Base-by-base conservation (phyloP, 2,888 invertebrate genomes). In the Tetheella fluctuosa region DNA sequence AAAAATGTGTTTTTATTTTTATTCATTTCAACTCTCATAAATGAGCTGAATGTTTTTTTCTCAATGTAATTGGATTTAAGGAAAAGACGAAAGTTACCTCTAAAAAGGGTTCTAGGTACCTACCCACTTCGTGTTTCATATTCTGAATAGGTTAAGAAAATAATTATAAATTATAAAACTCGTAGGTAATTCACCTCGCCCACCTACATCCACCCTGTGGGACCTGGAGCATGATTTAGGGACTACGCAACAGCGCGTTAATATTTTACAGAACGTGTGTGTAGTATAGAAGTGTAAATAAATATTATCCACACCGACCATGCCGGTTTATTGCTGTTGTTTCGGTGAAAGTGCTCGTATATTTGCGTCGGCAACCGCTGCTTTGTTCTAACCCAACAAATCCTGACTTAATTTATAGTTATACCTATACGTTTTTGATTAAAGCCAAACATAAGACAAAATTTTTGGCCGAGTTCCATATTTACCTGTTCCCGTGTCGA, bases 211-310 rank as follows among this genome's bases (percentile, higher is more conserved):
- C 20, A 48, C 20, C 2, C 42, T 17, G 17, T 48, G 17, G 17
- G 8, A 17, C 42, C 42, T 48, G 42, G 17, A 48, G 42, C 42
- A 48, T 20, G 42, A 17, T 17, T 48, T 20, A 48, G 42, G 42
- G 10, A 48, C 42, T 48, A 17, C 17, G 42, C 17, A 20, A 48
- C 13, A 48, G 17, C 42, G n/a, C 42, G 17, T 17, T 48, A 48
- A 48, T 48, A 48, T 80, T 80, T 71, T 71, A 65, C 70, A 63
- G 64, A 75, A 62, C 70, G 67, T 72, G 71, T 75, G 69, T 69
- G 67, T 75, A 77, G 73, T 76, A 78, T 80, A 86, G 83, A 85
- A 77, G 73, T 76, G 79, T 81, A 86, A 84, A 85, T 85, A 87
- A 85, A 86, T 83, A 81, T 68, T 67, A 77, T 60, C 74, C 69